These are phyloP conservation scores for Ranitomeya variabilis DNA, from an alignment of 2,113 vertebrate species.

Conservation along the genomic window DNA sequence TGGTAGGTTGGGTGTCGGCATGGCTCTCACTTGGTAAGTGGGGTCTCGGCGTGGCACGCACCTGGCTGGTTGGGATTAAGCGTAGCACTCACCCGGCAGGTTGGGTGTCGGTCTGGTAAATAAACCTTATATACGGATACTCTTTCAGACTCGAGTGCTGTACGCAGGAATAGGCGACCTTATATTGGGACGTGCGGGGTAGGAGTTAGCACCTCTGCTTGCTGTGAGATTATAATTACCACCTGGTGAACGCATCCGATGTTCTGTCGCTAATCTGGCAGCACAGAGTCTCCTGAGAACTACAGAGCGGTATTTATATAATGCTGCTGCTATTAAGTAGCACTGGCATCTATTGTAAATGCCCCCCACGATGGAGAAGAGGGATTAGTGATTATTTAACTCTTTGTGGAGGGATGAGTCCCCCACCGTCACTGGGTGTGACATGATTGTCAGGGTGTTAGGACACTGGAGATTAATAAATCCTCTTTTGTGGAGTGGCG, in stretches of 20 bases:
- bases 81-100: background rate
- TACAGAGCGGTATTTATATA: background rate
- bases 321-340: background rate
- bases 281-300: background rate
- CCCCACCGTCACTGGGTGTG: background rate
- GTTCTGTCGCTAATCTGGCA: background rate
- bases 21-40: background rate
- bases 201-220: background rate
- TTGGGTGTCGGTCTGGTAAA: background rate
- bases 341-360: background rate
- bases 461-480: constrained; percentile 16
- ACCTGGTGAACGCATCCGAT: background rate
- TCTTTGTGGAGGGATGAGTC: constrained; percentile 18
- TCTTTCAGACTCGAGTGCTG: background rate
- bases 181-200: background rate
- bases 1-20: no score
- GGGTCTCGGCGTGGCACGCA: no score
- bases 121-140: background rate
- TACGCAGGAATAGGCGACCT: background rate
- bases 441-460: constrained; percentile 5
- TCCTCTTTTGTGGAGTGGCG: background rate
- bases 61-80: background rate
- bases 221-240: background rate
- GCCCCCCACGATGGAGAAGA: background rate
- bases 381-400: constrained; percentile 11